phyloP scores from a whole-genome alignment of 2,888 invertebrate species.

The Callinectes sapidus region DNA sequence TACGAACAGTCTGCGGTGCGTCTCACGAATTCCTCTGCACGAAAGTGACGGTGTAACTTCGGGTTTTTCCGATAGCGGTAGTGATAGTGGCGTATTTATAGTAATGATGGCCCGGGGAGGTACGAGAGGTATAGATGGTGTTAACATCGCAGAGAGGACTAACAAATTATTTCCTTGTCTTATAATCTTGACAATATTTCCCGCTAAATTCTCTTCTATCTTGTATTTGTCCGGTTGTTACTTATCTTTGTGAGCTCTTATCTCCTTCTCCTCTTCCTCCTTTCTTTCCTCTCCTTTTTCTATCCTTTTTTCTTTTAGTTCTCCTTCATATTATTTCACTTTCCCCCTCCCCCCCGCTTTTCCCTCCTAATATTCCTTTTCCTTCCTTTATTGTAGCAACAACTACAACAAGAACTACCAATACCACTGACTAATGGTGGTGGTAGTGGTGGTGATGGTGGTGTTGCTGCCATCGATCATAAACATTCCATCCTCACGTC shows the following conservation, averaged over 20 bases:
- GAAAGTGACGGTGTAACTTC: not conserved
- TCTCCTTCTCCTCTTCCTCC: not conserved
- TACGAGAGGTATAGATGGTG: not conserved
- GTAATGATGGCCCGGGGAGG: not conserved
- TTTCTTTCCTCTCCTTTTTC: not conserved
- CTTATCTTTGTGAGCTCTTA: constrained; percentile 20
- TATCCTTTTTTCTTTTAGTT: not conserved
- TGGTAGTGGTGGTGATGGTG: too few species aligned
- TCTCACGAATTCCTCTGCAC: not conserved
- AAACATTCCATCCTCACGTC: not conserved
- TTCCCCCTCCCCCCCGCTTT: not conserved
- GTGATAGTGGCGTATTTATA: constrained; percentile 27
- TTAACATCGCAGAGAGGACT: not conserved
- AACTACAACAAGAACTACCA: not conserved
- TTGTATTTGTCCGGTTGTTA: constrained; percentile 27
- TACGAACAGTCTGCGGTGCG: not conserved
- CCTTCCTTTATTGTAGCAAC: not conserved
- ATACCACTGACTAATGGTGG: not conserved
- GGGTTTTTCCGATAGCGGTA: not conserved
- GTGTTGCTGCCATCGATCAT: not conserved
- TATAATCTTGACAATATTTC: constrained; percentile 22
- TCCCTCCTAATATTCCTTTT: not conserved
- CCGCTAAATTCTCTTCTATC: constrained; percentile 3
- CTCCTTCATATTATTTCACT: not conserved
- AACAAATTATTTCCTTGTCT: constrained; percentile 32